Evolutionary conservation across 2,797 vertebrate species (phyloP).

Genomic region (Pempheris klunzingeri): DNA sequence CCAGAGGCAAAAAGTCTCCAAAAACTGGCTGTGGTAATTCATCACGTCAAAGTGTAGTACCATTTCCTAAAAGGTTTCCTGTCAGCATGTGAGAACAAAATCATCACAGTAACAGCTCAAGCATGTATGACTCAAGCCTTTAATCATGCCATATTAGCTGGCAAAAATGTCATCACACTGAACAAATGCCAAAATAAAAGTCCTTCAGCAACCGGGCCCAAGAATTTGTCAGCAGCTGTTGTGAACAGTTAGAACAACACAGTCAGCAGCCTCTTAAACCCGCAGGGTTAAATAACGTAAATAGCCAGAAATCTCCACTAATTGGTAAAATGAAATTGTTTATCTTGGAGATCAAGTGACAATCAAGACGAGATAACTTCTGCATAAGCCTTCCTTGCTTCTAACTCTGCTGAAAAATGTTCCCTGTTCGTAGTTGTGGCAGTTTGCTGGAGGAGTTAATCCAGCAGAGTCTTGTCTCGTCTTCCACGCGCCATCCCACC

Average conservation of each 20-base stretch:
- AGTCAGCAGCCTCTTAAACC: slow-evolving; percentile 9
- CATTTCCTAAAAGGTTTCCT: slow-evolving; percentile 40
- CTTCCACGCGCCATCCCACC: not conserved
- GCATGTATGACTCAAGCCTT: slow-evolving; percentile 58
- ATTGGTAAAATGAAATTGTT: slow-evolving; percentile 11
- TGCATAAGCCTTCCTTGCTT: not conserved
- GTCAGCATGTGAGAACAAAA: slow-evolving; percentile 31
- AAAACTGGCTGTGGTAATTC: not conserved
- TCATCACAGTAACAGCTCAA: slow-evolving; percentile 25
- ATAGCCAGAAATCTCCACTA: not conserved
- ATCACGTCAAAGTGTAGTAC: not conserved
- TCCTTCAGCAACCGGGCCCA: slow-evolving; percentile 25
- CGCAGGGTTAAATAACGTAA: slow-evolving; percentile 25
- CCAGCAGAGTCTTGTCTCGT: not conserved
- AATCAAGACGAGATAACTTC: not conserved
- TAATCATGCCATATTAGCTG: slow-evolving; percentile 40
- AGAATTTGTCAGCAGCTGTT: slow-evolving; percentile 50
- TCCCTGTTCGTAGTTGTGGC: not conserved
- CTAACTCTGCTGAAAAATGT: not conserved
- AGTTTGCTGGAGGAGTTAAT: not conserved
- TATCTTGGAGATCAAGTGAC: slow-evolving; percentile 9
- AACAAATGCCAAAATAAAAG: slow-evolving; percentile 47
- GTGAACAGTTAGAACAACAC: slow-evolving; percentile 32
- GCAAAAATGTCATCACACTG: slow-evolving; percentile 53
- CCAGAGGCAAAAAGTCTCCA: not conserved